Conservation (phyloP, 2,113 vertebrate genomes). For the Balaenoptera acutorostrata region DNA sequence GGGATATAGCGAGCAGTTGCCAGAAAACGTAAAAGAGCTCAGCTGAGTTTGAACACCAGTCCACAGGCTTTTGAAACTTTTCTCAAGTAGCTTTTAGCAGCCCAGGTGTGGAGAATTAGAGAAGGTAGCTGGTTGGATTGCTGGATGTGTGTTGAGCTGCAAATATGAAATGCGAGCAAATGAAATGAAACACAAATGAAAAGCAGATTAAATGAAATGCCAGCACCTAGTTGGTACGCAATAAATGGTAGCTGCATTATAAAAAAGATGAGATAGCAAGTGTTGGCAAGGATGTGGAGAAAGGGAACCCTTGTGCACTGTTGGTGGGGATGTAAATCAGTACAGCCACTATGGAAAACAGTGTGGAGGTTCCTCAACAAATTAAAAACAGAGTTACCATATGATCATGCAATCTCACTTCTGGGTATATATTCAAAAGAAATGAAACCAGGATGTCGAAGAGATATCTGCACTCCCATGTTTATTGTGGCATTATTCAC, state of each 20-base stretch:
- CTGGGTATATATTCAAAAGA: not conserved
- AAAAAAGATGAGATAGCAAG: not conserved
- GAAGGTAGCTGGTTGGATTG: not conserved
- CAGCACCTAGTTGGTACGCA: not conserved
- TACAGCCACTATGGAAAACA: not conserved
- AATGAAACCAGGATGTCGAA: not conserved
- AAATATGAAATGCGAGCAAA: not conserved
- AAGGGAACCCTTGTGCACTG: not conserved
- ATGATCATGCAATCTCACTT: not conserved
- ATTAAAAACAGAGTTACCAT: not conserved
- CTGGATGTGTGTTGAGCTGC: not conserved
- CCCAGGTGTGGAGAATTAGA: not conserved
- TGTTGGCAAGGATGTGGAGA: not conserved
- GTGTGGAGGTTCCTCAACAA: not conserved
- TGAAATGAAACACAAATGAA: not conserved
- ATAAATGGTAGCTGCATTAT: not conserved
- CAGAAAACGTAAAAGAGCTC: not conserved
- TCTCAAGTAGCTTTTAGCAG: not conserved
- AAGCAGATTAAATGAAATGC: not conserved
- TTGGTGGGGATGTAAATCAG: not conserved
- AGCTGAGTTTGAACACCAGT: not conserved
- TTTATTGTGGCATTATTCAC: not conserved
- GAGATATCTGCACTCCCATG: not conserved
- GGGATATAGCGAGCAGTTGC: not conserved
- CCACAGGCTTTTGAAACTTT: not conserved